Evolutionary conservation across 30 jellyfish, hydroid and myxozoan genomes (phyloP).

Genomic region (Aurelia coerulea): DNA sequence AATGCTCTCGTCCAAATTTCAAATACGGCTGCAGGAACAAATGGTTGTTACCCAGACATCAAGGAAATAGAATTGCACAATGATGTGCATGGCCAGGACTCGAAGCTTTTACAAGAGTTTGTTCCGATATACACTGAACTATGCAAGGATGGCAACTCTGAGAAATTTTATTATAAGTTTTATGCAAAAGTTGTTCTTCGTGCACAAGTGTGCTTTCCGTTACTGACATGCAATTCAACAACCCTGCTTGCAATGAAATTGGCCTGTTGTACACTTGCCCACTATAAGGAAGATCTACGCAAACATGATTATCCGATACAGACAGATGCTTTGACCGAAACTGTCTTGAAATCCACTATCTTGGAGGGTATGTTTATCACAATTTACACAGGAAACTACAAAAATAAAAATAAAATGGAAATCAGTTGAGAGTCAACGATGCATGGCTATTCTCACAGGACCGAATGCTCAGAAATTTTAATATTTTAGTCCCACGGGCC

Average conservation of each 20-base stretch:
- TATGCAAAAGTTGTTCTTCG: too few relatives aligned
- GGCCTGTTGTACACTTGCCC: constrained; percentile 49
- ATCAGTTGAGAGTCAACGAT: constrained; percentile 38
- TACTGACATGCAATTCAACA: too few relatives aligned
- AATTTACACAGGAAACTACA: constrained; percentile 27
- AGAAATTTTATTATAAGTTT: too few relatives aligned
- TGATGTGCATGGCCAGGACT: too few relatives aligned
- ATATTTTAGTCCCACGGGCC: too few relatives aligned
- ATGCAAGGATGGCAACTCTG: too few relatives aligned
- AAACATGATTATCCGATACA: background rate
- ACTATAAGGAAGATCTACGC: background rate
- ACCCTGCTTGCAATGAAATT: constrained; percentile 40
- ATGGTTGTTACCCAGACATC: too few relatives aligned
- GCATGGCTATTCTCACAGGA: constrained; percentile 45
- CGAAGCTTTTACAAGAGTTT: too few relatives aligned
- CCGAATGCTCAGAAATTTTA: too few relatives aligned
- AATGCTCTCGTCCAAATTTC: constrained; percentile 25
- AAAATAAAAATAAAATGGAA: constrained; percentile 32
- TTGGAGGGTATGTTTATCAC: constrained; percentile 54
- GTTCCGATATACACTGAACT: too few relatives aligned
- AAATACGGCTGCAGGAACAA: constrained; percentile 32
- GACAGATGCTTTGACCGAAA: constrained; percentile 16
- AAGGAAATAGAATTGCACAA: too few relatives aligned
- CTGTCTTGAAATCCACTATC: constrained; percentile 54
- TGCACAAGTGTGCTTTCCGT: too few relatives aligned